These are phyloP conservation scores for Mylabris sibirica DNA, from an alignment of 2,888 invertebrate genomes.

Conservation along the genomic window DNA sequence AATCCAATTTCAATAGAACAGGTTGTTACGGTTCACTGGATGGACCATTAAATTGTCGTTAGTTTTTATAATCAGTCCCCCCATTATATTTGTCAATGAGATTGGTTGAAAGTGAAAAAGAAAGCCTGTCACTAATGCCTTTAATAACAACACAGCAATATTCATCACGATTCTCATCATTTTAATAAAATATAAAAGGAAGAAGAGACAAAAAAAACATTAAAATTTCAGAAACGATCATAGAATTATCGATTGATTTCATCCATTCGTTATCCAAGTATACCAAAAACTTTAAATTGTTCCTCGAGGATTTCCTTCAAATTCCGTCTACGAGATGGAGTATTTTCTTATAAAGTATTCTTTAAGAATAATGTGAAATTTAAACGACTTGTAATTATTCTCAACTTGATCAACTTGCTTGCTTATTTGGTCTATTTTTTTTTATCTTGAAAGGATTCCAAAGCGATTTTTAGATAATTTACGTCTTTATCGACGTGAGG, in stretches of 20 bases:
- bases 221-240: no score
- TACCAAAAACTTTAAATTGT: background rate
- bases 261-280: background rate
- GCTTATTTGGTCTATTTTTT: background rate
- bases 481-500: background rate
- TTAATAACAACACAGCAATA: background rate
- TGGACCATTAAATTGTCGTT: background rate
- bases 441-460: background rate
- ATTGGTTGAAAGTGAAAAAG: background rate
- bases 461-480: background rate
- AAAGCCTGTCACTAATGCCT: background rate
- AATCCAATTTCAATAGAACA: conserved; percentile 17
- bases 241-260: background rate
- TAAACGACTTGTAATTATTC: background rate
- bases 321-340: background rate
- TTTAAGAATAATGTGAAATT: background rate
- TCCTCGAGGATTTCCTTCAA: background rate
- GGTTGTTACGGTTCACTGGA: conserved; percentile 3
- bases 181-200: no score
- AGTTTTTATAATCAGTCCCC: background rate
- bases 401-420: background rate
- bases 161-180: background rate
- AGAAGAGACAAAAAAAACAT: no score
- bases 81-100: background rate
- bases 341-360: background rate